Evolutionary conservation across 1,140 invertebrate genomes (phyloP).

Genomic region (Diplogasteroides magnus): DNA sequence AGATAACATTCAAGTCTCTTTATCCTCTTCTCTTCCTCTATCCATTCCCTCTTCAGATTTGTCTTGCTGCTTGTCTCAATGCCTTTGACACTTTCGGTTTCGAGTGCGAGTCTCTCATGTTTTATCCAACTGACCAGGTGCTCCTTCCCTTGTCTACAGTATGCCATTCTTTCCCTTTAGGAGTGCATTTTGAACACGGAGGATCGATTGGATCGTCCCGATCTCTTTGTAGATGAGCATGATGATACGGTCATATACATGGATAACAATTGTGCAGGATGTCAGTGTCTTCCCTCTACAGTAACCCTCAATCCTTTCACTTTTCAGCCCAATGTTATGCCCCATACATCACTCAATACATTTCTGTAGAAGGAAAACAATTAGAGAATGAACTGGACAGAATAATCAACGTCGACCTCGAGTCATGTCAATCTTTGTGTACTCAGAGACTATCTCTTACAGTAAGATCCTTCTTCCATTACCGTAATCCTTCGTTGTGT

Average conservation of each 20-base stretch:
- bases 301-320: not conserved
- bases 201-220: conserved; percentile 53
- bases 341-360: conserved; percentile 55
- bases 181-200: conserved; percentile 55
- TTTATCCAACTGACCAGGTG: conserved; percentile 31
- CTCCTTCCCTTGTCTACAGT: conserved; percentile 32
- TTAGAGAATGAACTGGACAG: conserved; percentile 49
- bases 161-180: conserved; percentile 30
- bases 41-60: conserved; percentile 31
- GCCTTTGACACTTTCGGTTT: conserved; percentile 55
- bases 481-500: conserved; percentile 16
- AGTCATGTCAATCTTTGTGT: conserved; percentile 50
- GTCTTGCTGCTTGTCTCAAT: conserved; percentile 51
- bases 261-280: conserved; percentile 55
- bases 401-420: conserved; percentile 45
- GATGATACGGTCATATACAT: conserved; percentile 54
- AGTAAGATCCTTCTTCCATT: conserved; percentile 29
- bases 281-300: conserved; percentile 29
- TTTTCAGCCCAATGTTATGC: conserved; percentile 54
- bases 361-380: conserved; percentile 53
- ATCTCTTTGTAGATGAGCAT: conserved; percentile 53
- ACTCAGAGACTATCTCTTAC: conserved; percentile 48
- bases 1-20: conserved; percentile 36
- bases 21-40: not conserved
- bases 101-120: conserved; percentile 52